A percentile compares a stretch with the other conserved stretches of the same genome.
Conservation (phyloP, 2,797 vertebrate species). For the Pseudocheirus occidentalis region DNA sequence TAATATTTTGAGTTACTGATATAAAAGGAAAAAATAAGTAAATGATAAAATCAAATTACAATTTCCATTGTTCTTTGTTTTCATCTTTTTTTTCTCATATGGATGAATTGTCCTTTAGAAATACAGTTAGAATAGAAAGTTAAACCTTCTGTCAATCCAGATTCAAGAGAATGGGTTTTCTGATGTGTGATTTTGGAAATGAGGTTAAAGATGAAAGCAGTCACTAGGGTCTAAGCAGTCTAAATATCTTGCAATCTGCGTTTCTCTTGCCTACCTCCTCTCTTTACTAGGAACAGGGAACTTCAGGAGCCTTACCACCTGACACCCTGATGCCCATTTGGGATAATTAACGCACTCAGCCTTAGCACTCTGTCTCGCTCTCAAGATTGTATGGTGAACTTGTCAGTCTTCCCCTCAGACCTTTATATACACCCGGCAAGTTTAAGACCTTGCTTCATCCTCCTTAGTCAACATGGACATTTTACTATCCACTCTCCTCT, state of each 20-base stretch:
- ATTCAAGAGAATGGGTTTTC: background rate
- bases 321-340: background rate
- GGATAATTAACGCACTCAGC: background rate
- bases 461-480: background rate
- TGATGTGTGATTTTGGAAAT: background rate
- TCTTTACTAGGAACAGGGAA: background rate
- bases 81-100: background rate
- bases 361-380: background rate
- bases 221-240: background rate
- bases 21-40: conserved; percentile 32
- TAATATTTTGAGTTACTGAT: conserved; percentile 21
- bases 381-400: background rate
- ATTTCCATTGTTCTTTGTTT: conserved; percentile 17
- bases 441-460: background rate
- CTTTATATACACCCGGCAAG: background rate
- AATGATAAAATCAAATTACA: conserved; percentile 32
- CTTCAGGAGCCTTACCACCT: background rate
- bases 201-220: background rate
- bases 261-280: background rate
- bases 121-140: background rate
- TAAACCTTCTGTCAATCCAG: background rate
- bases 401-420: background rate
- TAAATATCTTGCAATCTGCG: background rate
- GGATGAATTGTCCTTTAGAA: background rate
- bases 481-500: background rate